A percentile compares a stretch with the other conserved stretches of the same genome.
Evolutionary conservation across 2,888 invertebrate species (phyloP).

Genomic region (Phytoseiulus persimilis): DNA sequence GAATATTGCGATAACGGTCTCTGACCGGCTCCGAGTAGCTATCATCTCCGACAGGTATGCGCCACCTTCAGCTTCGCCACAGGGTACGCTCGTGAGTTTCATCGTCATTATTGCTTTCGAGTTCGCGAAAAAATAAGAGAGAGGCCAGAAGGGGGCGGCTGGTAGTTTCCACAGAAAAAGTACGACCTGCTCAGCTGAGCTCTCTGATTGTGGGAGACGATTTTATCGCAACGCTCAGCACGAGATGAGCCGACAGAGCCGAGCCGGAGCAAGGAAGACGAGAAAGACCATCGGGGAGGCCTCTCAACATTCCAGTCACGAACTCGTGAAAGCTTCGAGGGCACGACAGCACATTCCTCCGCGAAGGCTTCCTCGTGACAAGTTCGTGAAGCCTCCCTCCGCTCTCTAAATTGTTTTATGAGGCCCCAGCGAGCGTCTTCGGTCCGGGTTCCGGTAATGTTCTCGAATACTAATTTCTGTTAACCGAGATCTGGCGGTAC

Average conservation of each 20-base stretch:
- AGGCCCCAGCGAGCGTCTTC: background rate
- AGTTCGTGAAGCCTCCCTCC: background rate
- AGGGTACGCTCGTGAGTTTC: background rate
- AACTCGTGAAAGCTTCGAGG: background rate
- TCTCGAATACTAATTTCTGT: background rate
- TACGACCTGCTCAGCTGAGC: background rate
- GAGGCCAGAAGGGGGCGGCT: background rate
- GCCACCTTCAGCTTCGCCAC: too few species aligned
- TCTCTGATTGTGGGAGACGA: background rate
- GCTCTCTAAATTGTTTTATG: background rate
- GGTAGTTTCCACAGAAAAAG: background rate
- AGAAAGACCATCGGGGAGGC: background rate
- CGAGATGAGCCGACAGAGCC: background rate
- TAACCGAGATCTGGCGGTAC: background rate
- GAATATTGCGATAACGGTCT: background rate
- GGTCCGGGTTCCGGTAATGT: background rate
- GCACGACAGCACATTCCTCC: background rate
- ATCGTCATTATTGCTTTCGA: background rate
- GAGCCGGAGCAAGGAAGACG: background rate
- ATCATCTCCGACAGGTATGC: background rate
- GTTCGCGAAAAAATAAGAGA: background rate
- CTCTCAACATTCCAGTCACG: background rate
- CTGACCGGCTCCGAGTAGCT: background rate
- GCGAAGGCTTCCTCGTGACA: background rate
- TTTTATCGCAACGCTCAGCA: conserved; percentile 5